phyloP scores from a whole-genome alignment of 2,113 vertebrate genomes.

The Strix aluco region DNA sequence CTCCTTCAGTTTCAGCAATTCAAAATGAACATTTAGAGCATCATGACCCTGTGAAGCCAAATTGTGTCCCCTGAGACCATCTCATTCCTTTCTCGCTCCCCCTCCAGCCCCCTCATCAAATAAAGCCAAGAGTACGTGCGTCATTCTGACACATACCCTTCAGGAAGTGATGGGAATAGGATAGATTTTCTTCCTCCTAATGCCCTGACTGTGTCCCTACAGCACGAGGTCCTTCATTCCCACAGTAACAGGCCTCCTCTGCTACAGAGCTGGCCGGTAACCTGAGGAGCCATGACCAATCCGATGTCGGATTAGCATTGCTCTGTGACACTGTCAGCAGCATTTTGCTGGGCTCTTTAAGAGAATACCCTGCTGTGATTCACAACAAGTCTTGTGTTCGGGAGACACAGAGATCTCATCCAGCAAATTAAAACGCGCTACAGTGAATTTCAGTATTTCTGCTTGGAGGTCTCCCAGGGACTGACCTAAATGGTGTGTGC shows the following conservation, averaged over 20 bases:
- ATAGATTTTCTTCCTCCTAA: conserved; percentile 66
- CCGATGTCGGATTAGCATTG: conserved; percentile 42
- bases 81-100: conserved; percentile 40
- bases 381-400: conserved; percentile 53
- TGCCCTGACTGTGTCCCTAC: conserved; percentile 39
- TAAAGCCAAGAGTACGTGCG: conserved; percentile 20
- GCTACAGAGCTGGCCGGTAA: conserved; percentile 4
- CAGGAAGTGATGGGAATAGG: conserved; percentile 65
- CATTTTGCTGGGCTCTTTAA: conserved; percentile 44
- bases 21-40: conserved; percentile 19
- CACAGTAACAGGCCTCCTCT: conserved; percentile 34
- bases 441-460: conserved; percentile 31
- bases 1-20: conserved; percentile 44
- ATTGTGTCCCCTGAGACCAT: not conserved
- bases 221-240: conserved; percentile 65
- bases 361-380: conserved; percentile 54
- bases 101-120: conserved; percentile 6
- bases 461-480: not conserved
- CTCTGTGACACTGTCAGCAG: conserved; percentile 50
- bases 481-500: not conserved
- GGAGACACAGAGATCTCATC: conserved; percentile 26
- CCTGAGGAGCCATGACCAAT: conserved; percentile 61
- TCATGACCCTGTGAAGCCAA: conserved; percentile 28
- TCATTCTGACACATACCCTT: conserved; percentile 59
- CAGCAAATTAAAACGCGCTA: conserved; percentile 7